Evolutionary conservation across 1,140 invertebrate species (phyloP).

Genomic region (Aphelenchoides fujianensis): DNA sequence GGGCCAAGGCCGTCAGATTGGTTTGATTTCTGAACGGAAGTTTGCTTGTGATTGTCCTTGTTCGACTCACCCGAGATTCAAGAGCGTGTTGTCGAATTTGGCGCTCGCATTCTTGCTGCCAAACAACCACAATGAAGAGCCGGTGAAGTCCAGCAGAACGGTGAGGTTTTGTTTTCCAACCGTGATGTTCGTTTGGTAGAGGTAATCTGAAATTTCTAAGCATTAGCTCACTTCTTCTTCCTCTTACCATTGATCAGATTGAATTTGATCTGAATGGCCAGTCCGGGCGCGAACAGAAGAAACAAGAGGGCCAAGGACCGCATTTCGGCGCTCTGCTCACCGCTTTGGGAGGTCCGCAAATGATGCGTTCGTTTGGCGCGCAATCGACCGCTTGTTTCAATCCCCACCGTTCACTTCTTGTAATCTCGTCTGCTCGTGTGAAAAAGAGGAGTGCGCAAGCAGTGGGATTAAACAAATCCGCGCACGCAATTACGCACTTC

Average conservation of each 20-base stretch:
- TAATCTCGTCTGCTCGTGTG: no score
- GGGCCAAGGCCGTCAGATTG: background rate
- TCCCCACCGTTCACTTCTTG: no score
- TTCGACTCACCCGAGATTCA: background rate
- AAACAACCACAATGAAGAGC: conserved; percentile 11
- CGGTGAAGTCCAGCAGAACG: background rate
- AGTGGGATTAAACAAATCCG: no score
- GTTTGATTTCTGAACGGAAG: background rate
- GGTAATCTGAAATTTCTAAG: conserved; percentile 6
- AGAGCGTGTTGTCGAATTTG: background rate
- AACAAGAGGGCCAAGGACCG: background rate
- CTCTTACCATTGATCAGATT: background rate
- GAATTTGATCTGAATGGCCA: background rate
- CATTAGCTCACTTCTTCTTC: no score
- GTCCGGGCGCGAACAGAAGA: background rate
- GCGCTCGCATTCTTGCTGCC: background rate
- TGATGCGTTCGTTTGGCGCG: no score
- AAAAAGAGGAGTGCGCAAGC: no score
- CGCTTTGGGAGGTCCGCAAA: no score
- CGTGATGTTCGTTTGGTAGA: background rate
- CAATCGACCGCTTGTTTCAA: no score
- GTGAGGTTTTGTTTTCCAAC: background rate
- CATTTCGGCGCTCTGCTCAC: background rate
- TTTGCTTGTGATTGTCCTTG: background rate
- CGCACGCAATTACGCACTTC: no score